A percentile compares a stretch with the other conserved stretches of the same genome.
Conservation (phyloP, 2,113 vertebrate genomes). For the Orcinus orca region DNA sequence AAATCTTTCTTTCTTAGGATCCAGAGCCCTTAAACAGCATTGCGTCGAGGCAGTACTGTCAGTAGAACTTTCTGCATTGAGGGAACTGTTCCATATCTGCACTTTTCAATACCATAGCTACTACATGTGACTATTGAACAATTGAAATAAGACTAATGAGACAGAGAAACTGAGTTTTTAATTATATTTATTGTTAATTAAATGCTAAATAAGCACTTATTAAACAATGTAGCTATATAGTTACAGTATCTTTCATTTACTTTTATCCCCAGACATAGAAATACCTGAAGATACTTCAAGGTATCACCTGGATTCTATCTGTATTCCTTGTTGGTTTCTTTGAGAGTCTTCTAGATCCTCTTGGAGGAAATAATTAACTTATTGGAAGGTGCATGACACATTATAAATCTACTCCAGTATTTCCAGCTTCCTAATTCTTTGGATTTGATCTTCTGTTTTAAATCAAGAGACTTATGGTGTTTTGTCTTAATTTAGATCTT, state of each 20-base stretch:
- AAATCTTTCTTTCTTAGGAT: not conserved
- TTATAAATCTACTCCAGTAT: not conserved
- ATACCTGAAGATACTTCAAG: not conserved
- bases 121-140: not conserved
- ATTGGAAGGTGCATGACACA: not conserved
- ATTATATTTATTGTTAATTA: not conserved
- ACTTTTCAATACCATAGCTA: not conserved
- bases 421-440: not conserved
- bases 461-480: not conserved
- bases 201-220: not conserved
- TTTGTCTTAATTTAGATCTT: not conserved
- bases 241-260: not conserved
- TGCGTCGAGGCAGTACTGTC: not conserved
- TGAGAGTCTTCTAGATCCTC: not conserved
- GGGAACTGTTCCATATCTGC: not conserved
- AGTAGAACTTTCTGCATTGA: not conserved
- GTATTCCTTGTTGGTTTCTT: not conserved
- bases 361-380: not conserved
- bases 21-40: not conserved
- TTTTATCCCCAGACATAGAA: not conserved
- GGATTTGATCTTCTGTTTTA: not conserved
- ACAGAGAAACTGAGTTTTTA: not conserved
- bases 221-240: not conserved
- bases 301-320: not conserved
- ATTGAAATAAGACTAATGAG: not conserved